phyloP scores from a whole-genome alignment of 2,113 vertebrate species.

The Perognathus longimembris region DNA sequence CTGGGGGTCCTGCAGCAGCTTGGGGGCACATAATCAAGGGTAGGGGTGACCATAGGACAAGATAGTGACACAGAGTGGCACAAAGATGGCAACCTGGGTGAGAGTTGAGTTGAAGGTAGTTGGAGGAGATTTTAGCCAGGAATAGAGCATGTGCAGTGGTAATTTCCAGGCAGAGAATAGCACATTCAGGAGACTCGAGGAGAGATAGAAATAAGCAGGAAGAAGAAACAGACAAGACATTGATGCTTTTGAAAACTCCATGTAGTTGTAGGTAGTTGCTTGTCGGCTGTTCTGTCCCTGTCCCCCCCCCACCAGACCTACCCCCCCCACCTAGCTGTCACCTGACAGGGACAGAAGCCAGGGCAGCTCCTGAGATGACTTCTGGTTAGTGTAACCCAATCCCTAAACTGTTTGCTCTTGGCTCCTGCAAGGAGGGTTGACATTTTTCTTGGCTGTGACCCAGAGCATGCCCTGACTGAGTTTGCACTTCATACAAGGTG shows the following conservation, averaged over 20 bases:
- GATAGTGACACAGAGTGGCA: not conserved
- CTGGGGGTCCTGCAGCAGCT: not conserved
- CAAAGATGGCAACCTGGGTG: not conserved
- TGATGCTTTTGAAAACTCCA: not conserved
- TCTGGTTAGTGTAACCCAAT: not conserved
- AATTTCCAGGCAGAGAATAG: slow-evolving; percentile 23
- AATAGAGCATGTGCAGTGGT: not conserved
- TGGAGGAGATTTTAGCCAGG: not conserved
- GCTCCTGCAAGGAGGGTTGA: slow-evolving; percentile 54
- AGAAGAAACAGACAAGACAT: not conserved
- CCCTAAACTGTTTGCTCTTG: not conserved
- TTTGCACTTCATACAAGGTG: slow-evolving; percentile 65
- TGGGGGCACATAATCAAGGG: not conserved
- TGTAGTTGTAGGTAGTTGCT: not conserved
- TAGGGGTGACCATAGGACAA: not conserved
- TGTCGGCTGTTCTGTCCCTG: not conserved
- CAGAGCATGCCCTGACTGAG: slow-evolving; percentile 48
- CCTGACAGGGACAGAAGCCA: not conserved
- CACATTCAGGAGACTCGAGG: not conserved
- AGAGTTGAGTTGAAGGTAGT: not conserved
- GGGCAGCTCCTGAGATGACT: not conserved
- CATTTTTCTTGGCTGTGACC: slow-evolving; percentile 75
- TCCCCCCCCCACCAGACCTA: no score
- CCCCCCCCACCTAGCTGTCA: not conserved
- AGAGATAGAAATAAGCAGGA: not conserved